These are phyloP conservation scores for Aphis gossypii DNA, from an alignment of 1,140 invertebrate species.

Conservation along the genomic window DNA sequence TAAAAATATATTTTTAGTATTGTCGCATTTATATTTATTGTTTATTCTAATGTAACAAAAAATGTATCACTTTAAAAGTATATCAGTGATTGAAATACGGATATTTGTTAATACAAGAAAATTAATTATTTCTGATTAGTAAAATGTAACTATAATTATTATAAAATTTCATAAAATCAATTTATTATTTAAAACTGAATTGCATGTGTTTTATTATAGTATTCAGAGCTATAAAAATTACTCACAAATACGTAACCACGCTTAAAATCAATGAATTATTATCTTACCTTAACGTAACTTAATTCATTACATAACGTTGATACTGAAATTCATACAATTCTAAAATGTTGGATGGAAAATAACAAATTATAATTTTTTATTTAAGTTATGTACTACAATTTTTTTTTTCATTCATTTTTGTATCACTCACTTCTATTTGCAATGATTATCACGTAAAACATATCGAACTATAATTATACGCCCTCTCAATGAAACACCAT, in stretches of 20 bases:
- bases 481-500: background rate
- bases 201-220: background rate
- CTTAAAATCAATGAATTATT: background rate
- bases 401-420: background rate
- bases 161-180: background rate
- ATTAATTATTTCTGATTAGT: background rate
- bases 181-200: background rate
- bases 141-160: background rate
- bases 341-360: background rate
- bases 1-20: background rate
- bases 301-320: background rate
- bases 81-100: background rate
- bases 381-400: background rate
- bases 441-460: background rate
- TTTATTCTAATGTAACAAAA: background rate
- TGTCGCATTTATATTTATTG: background rate
- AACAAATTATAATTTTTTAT: background rate
- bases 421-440: background rate
- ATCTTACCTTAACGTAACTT: background rate
- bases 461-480: background rate
- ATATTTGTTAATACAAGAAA: background rate
- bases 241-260: background rate
- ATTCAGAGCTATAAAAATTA: background rate
- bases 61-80: background rate
- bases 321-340: background rate